These are phyloP conservation scores for Leontopithecus rosalia DNA, from an alignment of 2,797 vertebrate genomes.

Conservation along the genomic window DNA sequence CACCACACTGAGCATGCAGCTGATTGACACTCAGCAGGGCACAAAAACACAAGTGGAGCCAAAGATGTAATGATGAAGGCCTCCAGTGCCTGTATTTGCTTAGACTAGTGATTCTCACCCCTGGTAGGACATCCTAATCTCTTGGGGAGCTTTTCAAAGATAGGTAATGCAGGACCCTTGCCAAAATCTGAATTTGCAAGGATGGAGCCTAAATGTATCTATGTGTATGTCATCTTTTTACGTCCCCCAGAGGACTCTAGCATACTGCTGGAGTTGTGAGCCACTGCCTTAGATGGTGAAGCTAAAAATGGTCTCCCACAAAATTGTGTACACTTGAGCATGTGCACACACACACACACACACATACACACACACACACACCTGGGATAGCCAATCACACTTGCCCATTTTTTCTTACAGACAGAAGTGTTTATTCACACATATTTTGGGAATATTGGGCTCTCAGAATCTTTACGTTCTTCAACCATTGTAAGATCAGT, in stretches of 20 bases:
- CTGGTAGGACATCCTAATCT: background rate
- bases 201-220: background rate
- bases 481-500: background rate
- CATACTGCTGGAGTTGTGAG: background rate
- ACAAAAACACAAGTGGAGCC: background rate
- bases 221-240: background rate
- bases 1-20: background rate
- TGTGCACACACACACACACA: accelerated
- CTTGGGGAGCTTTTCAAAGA: slow-evolving; percentile 22
- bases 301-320: background rate
- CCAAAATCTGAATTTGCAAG: slow-evolving; percentile 31
- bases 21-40: slow-evolving; percentile 26
- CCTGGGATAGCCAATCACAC: background rate
- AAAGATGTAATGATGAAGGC: background rate
- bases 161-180: background rate
- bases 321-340: background rate
- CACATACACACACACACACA: background rate
- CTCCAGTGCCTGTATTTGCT: background rate
- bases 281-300: background rate
- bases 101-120: background rate
- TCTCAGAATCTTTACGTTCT: slow-evolving; percentile 16
- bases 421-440: background rate
- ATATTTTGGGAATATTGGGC: background rate
- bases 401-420: background rate
- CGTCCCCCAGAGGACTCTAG: background rate